phyloP scores from a whole-genome alignment of 2,113 vertebrate genomes.

The Gymnarchus niloticus region DNA sequence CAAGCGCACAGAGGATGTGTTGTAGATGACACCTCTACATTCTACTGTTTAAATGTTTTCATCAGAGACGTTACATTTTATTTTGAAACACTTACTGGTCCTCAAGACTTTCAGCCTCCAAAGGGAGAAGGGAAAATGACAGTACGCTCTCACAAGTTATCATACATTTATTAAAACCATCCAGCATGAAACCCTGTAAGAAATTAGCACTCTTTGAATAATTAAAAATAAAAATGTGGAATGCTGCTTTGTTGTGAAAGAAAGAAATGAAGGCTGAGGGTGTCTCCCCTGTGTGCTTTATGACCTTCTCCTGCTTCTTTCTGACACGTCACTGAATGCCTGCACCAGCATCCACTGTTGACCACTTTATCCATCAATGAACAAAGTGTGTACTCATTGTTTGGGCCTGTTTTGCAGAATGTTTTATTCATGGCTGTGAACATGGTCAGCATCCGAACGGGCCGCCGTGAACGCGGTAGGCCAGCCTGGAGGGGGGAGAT shows the following conservation, averaged over 20 bases:
- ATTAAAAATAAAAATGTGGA: neutral
- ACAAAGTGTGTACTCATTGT: constrained; percentile 28
- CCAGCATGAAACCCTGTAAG: neutral
- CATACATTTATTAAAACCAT: neutral
- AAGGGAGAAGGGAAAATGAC: neutral
- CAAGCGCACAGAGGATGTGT: constrained; percentile 26
- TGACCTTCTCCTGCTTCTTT: constrained; percentile 14
- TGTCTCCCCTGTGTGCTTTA: neutral
- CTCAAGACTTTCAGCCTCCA: neutral
- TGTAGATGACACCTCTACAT: constrained; percentile 25
- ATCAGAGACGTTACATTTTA: neutral
- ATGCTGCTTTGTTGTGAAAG: neutral
- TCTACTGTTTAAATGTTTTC: constrained; percentile 9
- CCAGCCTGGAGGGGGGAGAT: neutral
- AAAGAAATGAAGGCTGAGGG: neutral
- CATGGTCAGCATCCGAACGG: neutral
- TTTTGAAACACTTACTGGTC: neutral
- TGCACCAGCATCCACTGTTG: neutral
- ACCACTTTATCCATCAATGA: constrained; percentile 16
- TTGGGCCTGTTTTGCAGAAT: constrained; percentile 31
- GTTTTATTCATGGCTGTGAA: constrained; percentile 36
- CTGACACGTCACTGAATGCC: constrained; percentile 12
- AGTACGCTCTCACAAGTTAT: neutral
- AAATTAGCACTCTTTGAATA: neutral
- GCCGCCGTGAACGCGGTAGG: neutral